A percentile compares a stretch with the other conserved stretches of the same genome.
phyloP scores from a whole-genome alignment of 2,888 invertebrate genomes.

The Autographa gamma region DNA sequence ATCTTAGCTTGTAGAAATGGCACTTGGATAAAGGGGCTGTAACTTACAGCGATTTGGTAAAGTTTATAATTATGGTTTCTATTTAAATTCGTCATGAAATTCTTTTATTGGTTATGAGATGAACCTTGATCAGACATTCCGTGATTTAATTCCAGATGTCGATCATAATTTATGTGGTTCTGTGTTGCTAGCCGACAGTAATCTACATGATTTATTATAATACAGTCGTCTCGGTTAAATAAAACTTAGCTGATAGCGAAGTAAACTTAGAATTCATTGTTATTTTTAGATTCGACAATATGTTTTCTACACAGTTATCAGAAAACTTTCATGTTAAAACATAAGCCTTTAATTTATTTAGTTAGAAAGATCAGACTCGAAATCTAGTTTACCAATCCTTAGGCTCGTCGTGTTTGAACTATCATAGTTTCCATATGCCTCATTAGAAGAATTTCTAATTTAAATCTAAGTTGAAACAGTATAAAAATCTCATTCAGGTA shows the following conservation, averaged over 20 bases:
- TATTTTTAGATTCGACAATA: background rate
- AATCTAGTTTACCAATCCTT: no score
- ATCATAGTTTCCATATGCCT: no score
- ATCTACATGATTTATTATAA: constrained; percentile 50
- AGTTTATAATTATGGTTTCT: background rate
- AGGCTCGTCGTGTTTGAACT: no score
- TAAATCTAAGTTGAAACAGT: background rate
- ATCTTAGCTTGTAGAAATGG: no score
- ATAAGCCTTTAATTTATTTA: no score
- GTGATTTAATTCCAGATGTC: constrained; percentile 15
- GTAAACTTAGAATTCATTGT: background rate
- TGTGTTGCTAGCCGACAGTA: constrained; percentile 33
- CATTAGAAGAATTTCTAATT: background rate
- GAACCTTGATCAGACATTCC: constrained; percentile 30
- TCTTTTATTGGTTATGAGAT: constrained; percentile 10
- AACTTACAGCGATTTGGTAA: background rate
- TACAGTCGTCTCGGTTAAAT: constrained; percentile 30
- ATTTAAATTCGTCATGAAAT: background rate
- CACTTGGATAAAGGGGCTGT: no score
- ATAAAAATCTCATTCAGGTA: background rate
- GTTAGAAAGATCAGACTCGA: no score
- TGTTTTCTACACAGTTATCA: no score
- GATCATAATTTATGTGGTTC: constrained; percentile 36
- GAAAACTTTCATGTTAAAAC: no score
- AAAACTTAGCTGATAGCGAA: constrained; percentile 13